These are phyloP conservation scores for Campoletis raptor DNA, from an alignment of 2,888 invertebrate genomes.

Conservation along the genomic window DNA sequence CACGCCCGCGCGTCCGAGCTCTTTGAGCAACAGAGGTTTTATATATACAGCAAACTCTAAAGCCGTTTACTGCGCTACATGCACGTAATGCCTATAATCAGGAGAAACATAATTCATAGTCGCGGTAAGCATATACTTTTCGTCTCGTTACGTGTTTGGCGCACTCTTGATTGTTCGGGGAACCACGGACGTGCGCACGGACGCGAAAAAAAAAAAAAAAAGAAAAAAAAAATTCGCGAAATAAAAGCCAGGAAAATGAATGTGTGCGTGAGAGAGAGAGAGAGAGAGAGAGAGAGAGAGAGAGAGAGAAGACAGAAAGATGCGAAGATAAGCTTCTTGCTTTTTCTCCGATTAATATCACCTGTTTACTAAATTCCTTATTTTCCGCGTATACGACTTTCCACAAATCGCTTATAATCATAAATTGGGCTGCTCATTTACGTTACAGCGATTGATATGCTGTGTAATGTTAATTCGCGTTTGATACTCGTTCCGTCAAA, in stretches of 20 bases:
- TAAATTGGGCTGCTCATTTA: neutral
- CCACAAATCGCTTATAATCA: neutral
- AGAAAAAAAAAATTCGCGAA: slow-evolving; percentile 50
- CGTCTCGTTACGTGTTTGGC: slow-evolving; percentile 75
- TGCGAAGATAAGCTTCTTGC: neutral
- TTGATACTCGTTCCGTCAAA: neutral
- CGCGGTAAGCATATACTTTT: slow-evolving; percentile 77
- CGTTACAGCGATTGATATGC: neutral
- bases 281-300: neutral
- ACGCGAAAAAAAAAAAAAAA: slow-evolving; percentile 49
- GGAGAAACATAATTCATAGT: slow-evolving; percentile 79
- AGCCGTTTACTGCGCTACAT: slow-evolving; percentile 76
- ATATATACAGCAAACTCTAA: slow-evolving; percentile 63
- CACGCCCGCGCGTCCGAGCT: slow-evolving; percentile 58
- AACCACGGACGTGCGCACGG: slow-evolving; percentile 59
- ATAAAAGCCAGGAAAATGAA: slow-evolving; percentile 21
- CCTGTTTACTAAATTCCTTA: neutral
- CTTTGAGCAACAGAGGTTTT: slow-evolving; percentile 38
- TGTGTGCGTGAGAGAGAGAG: neutral
- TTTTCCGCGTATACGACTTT: neutral
- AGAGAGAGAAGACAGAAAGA: neutral
- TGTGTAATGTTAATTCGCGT: neutral
- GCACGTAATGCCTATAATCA: slow-evolving; percentile 81
- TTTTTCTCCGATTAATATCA: neutral
- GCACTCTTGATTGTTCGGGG: slow-evolving; percentile 71